Conservation (phyloP, 2,113 vertebrate genomes). For the Ardeotis arabs region DNA sequence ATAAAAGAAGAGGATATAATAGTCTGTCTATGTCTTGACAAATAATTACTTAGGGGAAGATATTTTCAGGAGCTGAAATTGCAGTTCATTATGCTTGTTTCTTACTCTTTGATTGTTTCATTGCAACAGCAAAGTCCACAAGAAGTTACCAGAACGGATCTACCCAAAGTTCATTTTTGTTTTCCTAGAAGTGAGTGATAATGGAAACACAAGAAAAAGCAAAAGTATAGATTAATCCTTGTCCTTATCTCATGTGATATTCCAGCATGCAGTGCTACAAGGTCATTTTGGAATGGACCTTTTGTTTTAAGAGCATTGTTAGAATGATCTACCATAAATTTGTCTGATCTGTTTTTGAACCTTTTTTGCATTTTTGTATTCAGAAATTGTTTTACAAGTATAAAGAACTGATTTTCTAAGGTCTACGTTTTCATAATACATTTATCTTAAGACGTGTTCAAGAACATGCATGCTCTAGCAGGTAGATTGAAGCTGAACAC, state of each 20-base stretch:
- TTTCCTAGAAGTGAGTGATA: background rate
- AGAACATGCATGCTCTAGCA: background rate
- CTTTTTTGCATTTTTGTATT: background rate
- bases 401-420: background rate
- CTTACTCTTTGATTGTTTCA: slow-evolving; percentile 15
- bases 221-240: background rate
- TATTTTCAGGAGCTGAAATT: slow-evolving; percentile 35
- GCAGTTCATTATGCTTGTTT: slow-evolving; percentile 15
- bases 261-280: background rate
- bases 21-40: slow-evolving; percentile 44
- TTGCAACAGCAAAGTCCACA: background rate
- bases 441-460: background rate
- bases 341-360: background rate
- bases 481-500: background rate
- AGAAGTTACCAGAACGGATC: background rate
- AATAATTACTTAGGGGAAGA: slow-evolving; percentile 29
- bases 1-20: slow-evolving; percentile 49
- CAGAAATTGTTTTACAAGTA: background rate
- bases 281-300: background rate
- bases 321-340: background rate
- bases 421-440: background rate
- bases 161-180: background rate
- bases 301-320: background rate
- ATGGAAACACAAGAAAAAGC: background rate
- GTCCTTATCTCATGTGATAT: background rate